phyloP scores from a whole-genome alignment of 1,140 invertebrate species.

The Drosophila tsacasi region DNA sequence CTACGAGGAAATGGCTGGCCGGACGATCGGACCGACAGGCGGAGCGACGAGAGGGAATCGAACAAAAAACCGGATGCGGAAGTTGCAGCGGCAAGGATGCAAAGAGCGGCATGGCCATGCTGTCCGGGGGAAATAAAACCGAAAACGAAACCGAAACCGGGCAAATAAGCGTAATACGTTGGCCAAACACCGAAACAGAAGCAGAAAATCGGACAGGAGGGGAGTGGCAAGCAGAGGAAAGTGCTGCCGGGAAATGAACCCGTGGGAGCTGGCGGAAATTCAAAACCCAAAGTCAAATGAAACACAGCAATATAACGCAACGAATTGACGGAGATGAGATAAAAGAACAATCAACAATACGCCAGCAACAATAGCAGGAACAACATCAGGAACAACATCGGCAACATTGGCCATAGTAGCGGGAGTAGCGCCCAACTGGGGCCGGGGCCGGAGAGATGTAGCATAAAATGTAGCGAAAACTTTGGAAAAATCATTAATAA shows the following conservation, averaged over 20 bases:
- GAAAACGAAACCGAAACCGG: constrained; percentile 54
- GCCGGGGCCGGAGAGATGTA: constrained; percentile 64
- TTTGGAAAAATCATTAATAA: constrained; percentile 84
- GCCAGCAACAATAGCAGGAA: constrained; percentile 56
- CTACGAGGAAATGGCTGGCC: constrained; percentile 55
- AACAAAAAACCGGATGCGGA: constrained; percentile 37
- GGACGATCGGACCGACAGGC: neutral
- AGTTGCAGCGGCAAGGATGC: constrained; percentile 42
- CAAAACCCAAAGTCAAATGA: constrained; percentile 82
- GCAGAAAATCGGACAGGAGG: constrained; percentile 6
- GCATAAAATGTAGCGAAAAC: constrained; percentile 83
- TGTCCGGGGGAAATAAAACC: constrained; percentile 29
- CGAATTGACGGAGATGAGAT: constrained; percentile 82
- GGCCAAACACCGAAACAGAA: constrained; percentile 52
- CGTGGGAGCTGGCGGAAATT: constrained; percentile 67
- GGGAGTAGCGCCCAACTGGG: constrained; percentile 29
- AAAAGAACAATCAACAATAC: constrained; percentile 83
- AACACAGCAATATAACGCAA: constrained; percentile 79
- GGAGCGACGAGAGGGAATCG: constrained; percentile 28
- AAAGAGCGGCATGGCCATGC: constrained; percentile 26
- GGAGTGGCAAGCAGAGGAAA: constrained; percentile 1
- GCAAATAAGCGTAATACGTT: constrained; percentile 65
- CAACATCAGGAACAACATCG: constrained; percentile 26
- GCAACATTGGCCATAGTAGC: constrained; percentile 9
- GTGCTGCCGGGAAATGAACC: constrained; percentile 34